Evolutionary conservation across 2,888 invertebrate genomes (phyloP).

Genomic region (Coelopa pilipes): DNA sequence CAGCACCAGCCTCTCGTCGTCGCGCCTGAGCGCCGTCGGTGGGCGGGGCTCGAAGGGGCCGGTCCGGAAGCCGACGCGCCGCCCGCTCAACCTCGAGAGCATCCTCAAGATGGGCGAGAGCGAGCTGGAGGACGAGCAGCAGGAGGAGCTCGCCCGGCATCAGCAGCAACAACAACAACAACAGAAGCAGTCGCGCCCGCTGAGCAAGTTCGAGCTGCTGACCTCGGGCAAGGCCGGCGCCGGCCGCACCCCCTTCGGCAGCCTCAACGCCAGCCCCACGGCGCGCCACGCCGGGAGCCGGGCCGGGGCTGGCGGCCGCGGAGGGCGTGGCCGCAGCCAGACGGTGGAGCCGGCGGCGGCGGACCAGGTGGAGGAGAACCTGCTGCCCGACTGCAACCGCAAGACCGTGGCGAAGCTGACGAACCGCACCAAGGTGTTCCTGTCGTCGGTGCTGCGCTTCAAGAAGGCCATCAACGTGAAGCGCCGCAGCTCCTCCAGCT

Average conservation of each 20-base stretch:
- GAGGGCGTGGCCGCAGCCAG: too few species aligned
- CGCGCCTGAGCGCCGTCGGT: background rate
- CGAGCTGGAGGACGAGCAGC: constrained; percentile 67
- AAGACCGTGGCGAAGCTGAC: constrained; percentile 63
- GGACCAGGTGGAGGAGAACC: constrained; percentile 43
- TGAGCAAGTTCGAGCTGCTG: constrained; percentile 58
- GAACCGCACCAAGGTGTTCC: constrained; percentile 62
- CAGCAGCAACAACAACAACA: constrained; percentile 28
- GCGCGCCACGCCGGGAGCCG: constrained; percentile 49
- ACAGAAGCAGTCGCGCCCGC: constrained; percentile 34
- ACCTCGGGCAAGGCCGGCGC: constrained; percentile 45
- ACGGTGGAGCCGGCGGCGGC: constrained; percentile 4
- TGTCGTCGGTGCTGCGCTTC: constrained; percentile 64
- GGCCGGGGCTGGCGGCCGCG: too few species aligned
- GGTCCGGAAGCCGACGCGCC: constrained; percentile 56
- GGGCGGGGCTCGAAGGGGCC: constrained; percentile 44
- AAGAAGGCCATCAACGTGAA: constrained; percentile 62
- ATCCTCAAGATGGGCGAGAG: constrained; percentile 66
- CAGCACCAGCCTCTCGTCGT: constrained; percentile 46
- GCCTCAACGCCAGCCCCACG: constrained; percentile 53
- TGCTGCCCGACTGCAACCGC: constrained; percentile 52
- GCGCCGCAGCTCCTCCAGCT: constrained; percentile 63
- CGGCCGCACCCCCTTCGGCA: constrained; percentile 48
- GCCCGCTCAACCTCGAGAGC: constrained; percentile 62
- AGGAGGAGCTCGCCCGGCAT: constrained; percentile 42